Base-by-base conservation (phyloP, 1,140 invertebrate species). In the Drosophila takahashii region DNA sequence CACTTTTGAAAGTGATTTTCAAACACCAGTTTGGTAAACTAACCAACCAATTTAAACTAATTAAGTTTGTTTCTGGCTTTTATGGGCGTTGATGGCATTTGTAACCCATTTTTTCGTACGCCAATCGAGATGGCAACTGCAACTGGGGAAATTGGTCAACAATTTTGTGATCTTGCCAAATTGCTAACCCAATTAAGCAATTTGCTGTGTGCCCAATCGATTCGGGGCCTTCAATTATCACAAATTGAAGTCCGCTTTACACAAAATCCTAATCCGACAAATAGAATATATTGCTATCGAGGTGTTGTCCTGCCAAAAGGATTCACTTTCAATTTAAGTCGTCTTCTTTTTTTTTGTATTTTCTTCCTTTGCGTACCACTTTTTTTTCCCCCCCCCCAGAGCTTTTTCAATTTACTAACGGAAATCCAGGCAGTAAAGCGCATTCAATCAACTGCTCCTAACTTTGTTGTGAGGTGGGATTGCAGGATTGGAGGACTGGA, bases 381-480 rank as follows among this genome's bases (percentile, higher is more conserved):
- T 32, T 16, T 16, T 50, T 47, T 22, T 22, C 22, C 34, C 18
- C 22, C 34, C 18, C 37, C 13, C 8, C 10, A 2, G 59, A 64
- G 58, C 59, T 39, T 56, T 85, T 86, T 48, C 83, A 87, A 87
- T 87, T 87, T 87, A 87, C 83, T 76, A 79, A 83, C 83, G 83
- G 83, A 87, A 83, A 87, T 87, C 84, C 84, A 87, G 79, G 83
- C 79, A 87, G 76, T 89, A 79, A 87, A 87, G 66, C 79, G 83
- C 83, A 86, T 86, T 86, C 83, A 86, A 86, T 86, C 83, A 86
- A 87, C 75, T 77, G 75, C 74, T 67, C 42, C 78, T 79, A 86
- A 86, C 83, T 87, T 72, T 81, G 78, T 65, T 76, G 78, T 65
- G 58, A 74, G 66, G 10, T 42, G 18, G 51, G 37, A 15, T 16